A percentile compares a stretch with the other conserved stretches of the same genome.
These are phyloP conservation scores for Scyliorhinus canicula DNA, from an alignment of 2,797 vertebrate genomes.

Conservation along the genomic window DNA sequence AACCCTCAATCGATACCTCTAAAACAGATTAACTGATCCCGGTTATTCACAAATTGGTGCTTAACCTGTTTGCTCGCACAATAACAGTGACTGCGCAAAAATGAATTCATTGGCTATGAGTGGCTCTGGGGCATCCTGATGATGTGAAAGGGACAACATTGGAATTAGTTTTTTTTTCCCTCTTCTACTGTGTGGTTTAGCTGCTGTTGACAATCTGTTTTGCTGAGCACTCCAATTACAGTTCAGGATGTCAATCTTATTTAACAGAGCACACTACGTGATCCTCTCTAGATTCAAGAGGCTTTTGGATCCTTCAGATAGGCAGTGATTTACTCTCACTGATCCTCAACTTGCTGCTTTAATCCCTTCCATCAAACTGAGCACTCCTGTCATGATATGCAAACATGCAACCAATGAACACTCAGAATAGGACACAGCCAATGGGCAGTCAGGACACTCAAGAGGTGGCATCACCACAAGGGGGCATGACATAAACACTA, in stretches of 20 bases:
- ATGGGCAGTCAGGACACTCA: too few species aligned
- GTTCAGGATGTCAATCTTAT: not conserved
- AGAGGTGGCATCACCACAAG: too few species aligned
- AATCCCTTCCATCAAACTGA: not conserved
- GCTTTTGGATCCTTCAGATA: not conserved
- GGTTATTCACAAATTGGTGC: not conserved
- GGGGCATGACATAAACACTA: too few species aligned
- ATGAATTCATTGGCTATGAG: not conserved
- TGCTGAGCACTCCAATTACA: not conserved
- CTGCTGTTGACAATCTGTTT: not conserved
- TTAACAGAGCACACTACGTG: not conserved
- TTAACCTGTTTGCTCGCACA: not conserved
- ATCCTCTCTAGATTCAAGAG: not conserved
- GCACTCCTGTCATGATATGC: too few species aligned
- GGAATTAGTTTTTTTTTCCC: not conserved
- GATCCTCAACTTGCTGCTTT: not conserved
- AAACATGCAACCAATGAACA: too few species aligned
- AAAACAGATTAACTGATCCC: not conserved
- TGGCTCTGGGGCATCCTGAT: not conserved
- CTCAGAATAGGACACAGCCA: too few species aligned
- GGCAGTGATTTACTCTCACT: not conserved
- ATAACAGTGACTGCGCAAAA: not conserved
- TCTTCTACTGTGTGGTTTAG: not conserved
- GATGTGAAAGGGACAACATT: not conserved
- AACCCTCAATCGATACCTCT: not conserved